Evolutionary conservation across 92 coral and sea anemone species (phyloP).

Genomic region (Umimayanthus kanabou): DNA sequence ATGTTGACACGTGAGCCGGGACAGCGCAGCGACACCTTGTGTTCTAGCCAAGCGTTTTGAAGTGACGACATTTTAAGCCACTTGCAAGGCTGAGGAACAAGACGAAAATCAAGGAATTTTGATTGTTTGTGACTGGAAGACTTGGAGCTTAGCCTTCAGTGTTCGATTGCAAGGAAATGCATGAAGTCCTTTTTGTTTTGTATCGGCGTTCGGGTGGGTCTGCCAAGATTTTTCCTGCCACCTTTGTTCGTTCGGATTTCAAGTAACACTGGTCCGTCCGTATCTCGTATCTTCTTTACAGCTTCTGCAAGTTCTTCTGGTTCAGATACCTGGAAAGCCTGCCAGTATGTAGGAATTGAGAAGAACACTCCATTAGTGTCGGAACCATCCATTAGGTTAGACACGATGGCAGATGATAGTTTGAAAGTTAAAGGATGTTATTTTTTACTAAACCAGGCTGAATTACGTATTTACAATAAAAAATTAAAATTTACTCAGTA

Average conservation of each 20-base stretch:
- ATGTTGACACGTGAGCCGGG: background rate
- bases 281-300: constrained; percentile 67
- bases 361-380: no score
- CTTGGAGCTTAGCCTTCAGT: constrained; percentile 35
- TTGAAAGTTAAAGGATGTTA: no score
- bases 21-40: background rate
- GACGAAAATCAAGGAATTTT: background rate
- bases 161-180: constrained; percentile 99
- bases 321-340: constrained; percentile 80
- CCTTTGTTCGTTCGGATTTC: constrained; percentile 91
- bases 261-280: constrained; percentile 85
- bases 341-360: background rate
- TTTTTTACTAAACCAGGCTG: no score
- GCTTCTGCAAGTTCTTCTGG: constrained; percentile 89
- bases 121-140: background rate
- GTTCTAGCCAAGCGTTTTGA: background rate
- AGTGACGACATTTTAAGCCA: background rate
- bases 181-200: constrained; percentile 97
- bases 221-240: constrained; percentile 93
- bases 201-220: constrained; percentile 93
- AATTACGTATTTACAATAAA: no score
- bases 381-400: no score
- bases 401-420: no score
- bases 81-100: background rate
- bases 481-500: no score